Evolutionary conservation across 2,797 vertebrate species (phyloP).

Genomic region (Eulemur albifrons): DNA sequence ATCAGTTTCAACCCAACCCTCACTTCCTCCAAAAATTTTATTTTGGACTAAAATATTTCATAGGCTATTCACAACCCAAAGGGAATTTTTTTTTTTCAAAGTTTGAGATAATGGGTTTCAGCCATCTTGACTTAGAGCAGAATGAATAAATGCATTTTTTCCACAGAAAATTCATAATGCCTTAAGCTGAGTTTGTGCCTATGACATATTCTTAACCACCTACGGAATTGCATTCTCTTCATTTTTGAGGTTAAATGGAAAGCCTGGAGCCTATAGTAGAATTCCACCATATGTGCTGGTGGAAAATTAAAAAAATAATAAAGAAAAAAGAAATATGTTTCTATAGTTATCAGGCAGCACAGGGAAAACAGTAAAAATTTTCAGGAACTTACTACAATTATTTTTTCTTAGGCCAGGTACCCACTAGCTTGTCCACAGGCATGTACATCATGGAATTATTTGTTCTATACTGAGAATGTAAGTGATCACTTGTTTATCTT

Average conservation of each 20-base stretch:
- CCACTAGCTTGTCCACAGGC: background rate
- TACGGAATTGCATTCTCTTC: slow-evolving; percentile 75
- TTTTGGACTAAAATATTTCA: slow-evolving; percentile 75
- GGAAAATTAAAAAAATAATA: slow-evolving; percentile 50
- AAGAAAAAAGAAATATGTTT: slow-evolving; percentile 45
- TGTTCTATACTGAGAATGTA: background rate
- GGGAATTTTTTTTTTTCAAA: slow-evolving; percentile 61
- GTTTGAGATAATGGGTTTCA: slow-evolving; percentile 76
- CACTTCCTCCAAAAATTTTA: slow-evolving; percentile 61
- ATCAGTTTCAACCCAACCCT: slow-evolving; percentile 60
- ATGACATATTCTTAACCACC: slow-evolving; percentile 76
- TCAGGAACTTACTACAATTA: background rate
- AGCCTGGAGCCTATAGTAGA: slow-evolving; percentile 55
- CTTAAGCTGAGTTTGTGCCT: slow-evolving; percentile 76
- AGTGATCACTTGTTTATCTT: background rate
- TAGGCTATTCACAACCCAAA: slow-evolving; percentile 72
- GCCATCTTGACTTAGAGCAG: slow-evolving; percentile 76
- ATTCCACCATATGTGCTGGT: slow-evolving; percentile 59
- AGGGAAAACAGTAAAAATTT: slow-evolving; percentile 44
- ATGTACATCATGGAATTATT: background rate
- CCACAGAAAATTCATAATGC: slow-evolving; percentile 77
- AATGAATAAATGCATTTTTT: slow-evolving; percentile 81
- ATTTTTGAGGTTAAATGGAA: slow-evolving; percentile 76
- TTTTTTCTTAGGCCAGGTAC: background rate
- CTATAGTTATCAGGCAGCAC: slow-evolving; percentile 44